phyloP scores from a whole-genome alignment of 2,888 invertebrate species.

The Athalia circularis region DNA sequence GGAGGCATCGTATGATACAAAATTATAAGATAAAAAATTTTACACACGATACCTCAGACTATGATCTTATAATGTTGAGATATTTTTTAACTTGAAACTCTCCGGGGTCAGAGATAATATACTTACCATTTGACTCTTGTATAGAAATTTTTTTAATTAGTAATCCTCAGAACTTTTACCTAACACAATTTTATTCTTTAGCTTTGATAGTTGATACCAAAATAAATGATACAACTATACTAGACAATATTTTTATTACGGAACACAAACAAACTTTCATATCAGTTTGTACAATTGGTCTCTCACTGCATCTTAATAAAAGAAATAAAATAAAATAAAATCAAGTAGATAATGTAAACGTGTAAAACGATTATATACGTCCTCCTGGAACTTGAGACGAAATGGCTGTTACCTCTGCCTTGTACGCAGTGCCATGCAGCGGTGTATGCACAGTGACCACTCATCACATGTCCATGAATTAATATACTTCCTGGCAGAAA shows the following conservation, averaged over 20 bases:
- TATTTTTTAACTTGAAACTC: constrained; percentile 1
- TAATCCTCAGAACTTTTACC: constrained; percentile 7
- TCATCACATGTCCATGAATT: constrained; percentile 21
- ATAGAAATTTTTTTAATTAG: not conserved
- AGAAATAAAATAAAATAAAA: constrained; percentile 42
- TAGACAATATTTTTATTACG: not conserved
- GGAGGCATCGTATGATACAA: constrained; percentile 35
- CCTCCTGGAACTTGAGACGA: constrained; percentile 37
- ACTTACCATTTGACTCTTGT: not conserved
- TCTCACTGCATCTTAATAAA: not conserved
- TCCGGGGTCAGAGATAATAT: not conserved
- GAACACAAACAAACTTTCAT: not conserved
- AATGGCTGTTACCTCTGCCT: constrained; percentile 39
- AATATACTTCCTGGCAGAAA: constrained; percentile 37
- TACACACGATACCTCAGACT: constrained; percentile 15
- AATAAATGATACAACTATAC: constrained; percentile 9
- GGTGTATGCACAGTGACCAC: constrained; percentile 19
- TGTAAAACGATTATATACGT: not conserved
- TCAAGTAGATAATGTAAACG: constrained; percentile 6
- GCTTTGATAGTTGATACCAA: constrained; percentile 25
- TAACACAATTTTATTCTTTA: constrained; percentile 1
- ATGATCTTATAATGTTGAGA: not conserved
- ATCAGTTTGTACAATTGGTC: not conserved
- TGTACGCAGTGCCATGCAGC: constrained; percentile 11
- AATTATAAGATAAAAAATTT: constrained; percentile 6